Percentiles rank a stretch among this genome's conserved stretches.
These are phyloP conservation scores for Trichomalopsis sarcophagae DNA, from an alignment of 1,140 invertebrate genomes.

Conservation along the genomic window DNA sequence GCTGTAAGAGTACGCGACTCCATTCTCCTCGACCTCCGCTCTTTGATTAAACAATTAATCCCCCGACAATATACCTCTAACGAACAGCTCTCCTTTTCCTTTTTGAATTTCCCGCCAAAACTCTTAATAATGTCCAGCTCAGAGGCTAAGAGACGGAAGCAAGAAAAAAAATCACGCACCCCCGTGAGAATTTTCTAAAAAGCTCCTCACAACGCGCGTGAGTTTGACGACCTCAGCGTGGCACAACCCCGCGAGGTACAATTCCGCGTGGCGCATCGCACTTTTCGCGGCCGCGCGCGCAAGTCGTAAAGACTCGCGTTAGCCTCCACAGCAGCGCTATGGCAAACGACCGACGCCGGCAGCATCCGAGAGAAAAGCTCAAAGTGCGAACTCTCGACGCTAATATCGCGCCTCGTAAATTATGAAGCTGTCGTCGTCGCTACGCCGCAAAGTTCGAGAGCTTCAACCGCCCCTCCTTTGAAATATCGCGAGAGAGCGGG, in stretches of 20 bases:
- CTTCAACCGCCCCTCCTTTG: background rate
- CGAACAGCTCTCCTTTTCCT: too few species aligned
- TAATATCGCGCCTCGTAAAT: conserved; percentile 65
- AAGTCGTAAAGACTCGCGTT: conserved; percentile 4
- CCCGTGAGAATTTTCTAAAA: background rate
- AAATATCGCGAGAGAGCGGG: conserved; percentile 3
- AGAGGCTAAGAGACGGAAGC: background rate
- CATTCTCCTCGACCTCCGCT: background rate
- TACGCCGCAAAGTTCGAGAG: background rate
- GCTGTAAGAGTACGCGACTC: background rate
- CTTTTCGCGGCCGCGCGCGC: background rate
- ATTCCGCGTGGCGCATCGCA: conserved; percentile 1
- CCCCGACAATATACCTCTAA: too few species aligned
- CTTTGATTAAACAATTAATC: background rate
- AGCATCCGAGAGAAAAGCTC: conserved; percentile 16
- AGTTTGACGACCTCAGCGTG: background rate
- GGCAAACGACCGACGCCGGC: background rate
- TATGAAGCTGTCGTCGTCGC: conserved; percentile 57
- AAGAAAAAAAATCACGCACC: background rate
- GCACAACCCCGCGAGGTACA: background rate
- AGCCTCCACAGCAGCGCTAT: background rate
- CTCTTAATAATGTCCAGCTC: background rate
- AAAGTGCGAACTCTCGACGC: conserved; percentile 53
- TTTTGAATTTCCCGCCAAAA: background rate
- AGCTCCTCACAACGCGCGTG: background rate